Evolutionary conservation across 2,797 vertebrate species (phyloP).

Genomic region (Arnoldichthys spilopterus): DNA sequence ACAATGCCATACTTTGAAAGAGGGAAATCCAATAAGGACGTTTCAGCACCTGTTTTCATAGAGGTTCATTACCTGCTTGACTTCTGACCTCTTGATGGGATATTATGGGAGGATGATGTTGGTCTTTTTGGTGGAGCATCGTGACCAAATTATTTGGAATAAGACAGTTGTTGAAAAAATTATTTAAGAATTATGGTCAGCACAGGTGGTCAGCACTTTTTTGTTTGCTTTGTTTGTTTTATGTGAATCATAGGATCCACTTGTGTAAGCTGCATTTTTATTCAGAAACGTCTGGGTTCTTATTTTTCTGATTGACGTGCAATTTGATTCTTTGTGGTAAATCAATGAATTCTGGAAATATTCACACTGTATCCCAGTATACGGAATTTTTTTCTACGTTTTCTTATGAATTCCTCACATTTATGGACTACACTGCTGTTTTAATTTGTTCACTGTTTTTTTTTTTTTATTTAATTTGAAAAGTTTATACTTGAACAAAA

Average conservation of each 20-base stretch:
- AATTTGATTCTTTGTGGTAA: conserved; percentile 37
- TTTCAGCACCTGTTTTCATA: background rate
- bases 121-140: background rate
- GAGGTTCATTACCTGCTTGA: background rate
- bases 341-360: background rate
- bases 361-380: conserved; percentile 27
- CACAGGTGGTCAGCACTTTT: no score
- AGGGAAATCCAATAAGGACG: background rate
- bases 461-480: conserved; percentile 41
- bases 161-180: background rate
- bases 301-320: conserved; percentile 9
- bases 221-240: background rate
- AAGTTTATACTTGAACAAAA: conserved; percentile 53
- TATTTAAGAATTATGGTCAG: background rate
- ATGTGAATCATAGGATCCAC: conserved; percentile 3
- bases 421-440: conserved; percentile 36
- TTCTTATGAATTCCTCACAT: conserved; percentile 30
- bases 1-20: conserved; percentile 32
- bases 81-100: background rate
- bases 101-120: background rate
- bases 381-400: conserved; percentile 40
- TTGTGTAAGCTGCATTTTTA: background rate
- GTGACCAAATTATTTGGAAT: conserved; percentile 30
- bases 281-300: background rate
- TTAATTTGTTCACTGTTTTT: conserved; percentile 46